Percentiles rank a stretch among this genome's conserved stretches.
phyloP scores from a whole-genome alignment of 2,113 vertebrate genomes.

The Catharus bicknelli region DNA sequence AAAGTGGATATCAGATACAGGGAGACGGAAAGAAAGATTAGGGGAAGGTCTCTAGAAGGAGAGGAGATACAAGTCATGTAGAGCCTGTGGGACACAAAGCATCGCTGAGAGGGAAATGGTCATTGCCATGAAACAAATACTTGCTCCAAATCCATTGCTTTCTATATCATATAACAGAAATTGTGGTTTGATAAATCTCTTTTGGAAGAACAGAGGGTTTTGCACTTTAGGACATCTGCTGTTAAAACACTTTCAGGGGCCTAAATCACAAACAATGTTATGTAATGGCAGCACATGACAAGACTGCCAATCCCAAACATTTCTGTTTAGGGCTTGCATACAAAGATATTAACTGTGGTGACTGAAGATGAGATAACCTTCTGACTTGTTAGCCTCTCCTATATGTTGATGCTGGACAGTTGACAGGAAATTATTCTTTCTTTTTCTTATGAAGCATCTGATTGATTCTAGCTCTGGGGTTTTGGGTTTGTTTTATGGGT shows the following conservation, averaged over 20 bases:
- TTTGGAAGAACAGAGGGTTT: background rate
- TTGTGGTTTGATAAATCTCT: background rate
- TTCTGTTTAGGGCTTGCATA: background rate
- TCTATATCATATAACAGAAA: background rate
- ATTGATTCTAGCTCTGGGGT: background rate
- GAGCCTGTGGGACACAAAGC: background rate
- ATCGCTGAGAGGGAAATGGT: background rate
- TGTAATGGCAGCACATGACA: fast-evolving
- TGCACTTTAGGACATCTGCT: background rate
- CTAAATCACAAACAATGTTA: background rate
- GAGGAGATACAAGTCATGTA: background rate
- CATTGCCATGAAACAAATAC: background rate
- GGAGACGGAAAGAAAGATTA: background rate
- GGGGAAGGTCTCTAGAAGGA: background rate
- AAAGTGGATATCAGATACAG: background rate
- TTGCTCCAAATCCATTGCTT: background rate
- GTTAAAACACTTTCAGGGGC: background rate
- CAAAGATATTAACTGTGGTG: background rate
- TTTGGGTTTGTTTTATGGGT: background rate
- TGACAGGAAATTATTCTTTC: background rate
- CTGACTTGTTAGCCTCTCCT: background rate
- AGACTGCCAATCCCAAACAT: background rate
- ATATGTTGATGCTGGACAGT: background rate
- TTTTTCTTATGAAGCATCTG: background rate
- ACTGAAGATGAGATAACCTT: background rate